Evolutionary conservation across 2,888 invertebrate species (phyloP).

Genomic region (Eledona agricola): DNA sequence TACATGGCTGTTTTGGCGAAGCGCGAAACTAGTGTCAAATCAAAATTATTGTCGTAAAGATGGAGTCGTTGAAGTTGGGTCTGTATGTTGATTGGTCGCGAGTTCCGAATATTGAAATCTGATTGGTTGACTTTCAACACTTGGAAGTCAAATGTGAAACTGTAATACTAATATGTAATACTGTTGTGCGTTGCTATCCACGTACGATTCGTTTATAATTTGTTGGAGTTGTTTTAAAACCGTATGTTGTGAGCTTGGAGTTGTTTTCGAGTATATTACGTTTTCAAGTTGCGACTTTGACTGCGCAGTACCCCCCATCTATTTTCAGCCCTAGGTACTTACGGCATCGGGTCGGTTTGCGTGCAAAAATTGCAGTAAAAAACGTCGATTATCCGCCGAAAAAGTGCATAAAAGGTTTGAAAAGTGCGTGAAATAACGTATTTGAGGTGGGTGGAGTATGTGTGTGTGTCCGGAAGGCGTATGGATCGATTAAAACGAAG

Average conservation of each 20-base stretch:
- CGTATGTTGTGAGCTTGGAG: no score
- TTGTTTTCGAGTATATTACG: neutral
- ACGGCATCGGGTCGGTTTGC: slow-evolving; percentile 70
- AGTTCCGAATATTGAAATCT: slow-evolving; percentile 42
- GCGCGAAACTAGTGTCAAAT: slow-evolving; percentile 18
- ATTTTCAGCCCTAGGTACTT: slow-evolving; percentile 78
- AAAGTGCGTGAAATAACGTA: slow-evolving; percentile 15
- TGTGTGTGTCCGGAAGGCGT: slow-evolving; percentile 63
- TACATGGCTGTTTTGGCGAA: neutral
- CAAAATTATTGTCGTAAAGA: slow-evolving; percentile 35
- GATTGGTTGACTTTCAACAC: slow-evolving; percentile 44
- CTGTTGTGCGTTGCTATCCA: no score
- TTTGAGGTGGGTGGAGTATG: slow-evolving; percentile 65
- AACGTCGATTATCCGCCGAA: slow-evolving; percentile 28
- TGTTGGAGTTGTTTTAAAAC: neutral
- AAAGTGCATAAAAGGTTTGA: slow-evolving; percentile 33
- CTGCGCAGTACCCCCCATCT: slow-evolving; percentile 71
- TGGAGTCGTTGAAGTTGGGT: slow-evolving; percentile 38
- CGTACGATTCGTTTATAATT: no score
- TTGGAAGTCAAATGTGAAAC: slow-evolving; percentile 23
- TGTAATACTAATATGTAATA: no score
- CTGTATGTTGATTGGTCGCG: slow-evolving; percentile 43
- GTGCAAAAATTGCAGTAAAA: slow-evolving; percentile 69
- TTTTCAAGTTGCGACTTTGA: neutral
- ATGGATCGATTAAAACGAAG: slow-evolving; percentile 68